Evolutionary conservation across 2,113 vertebrate species (phyloP), one percentile per base, ranked within the genome.

Genomic region (Vulpes ferrilata): DNA sequence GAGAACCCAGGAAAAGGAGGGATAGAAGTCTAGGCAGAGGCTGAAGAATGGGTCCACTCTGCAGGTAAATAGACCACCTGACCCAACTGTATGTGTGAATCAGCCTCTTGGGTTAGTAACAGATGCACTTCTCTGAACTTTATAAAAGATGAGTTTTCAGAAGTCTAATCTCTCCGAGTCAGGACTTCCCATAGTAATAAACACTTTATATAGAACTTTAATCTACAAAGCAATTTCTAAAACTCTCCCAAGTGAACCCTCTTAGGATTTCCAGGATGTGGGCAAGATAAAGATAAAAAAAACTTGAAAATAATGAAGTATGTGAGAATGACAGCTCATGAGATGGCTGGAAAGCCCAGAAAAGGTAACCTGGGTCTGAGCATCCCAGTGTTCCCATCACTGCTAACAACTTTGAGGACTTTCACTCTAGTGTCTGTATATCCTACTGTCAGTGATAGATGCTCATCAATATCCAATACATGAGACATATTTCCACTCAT

Each of bases 191-290:
- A 3, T 74, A 55, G 57, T 96, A 91, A 90, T 59, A 86, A 64
- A 93, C 43, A 95, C 43, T 83, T 64, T 76, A 84, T 88, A 88
- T 10, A 35, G 95, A 93, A 97, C 92, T 93, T 76, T 98, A 83
- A 97, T 97, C 97, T 96, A 76, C 74, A 96, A 96, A 96, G 82
- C 86, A 83, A 96, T 97, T 86, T 96, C 85, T 95, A 95, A 92
- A 96, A 87, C 35, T 95, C 83, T 90, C 78, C 78, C 85, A 60
- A 93, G 92, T 96, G 87, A 98, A 97, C 95, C 92, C 74, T 96
- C 93, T 96, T 93, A 98, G 57, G 83, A 87, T 11, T 80, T 87
- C 83, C 57, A 55, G 95, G 67, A 71, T 93, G 25, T 83, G 19
- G 78, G 79, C 79, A 95, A 96, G 64, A 95, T 80, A 93, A 91